A percentile compares a stretch with the other conserved stretches of the same genome.
Evolutionary conservation across 2,888 invertebrate species (phyloP).

Genomic region (Galerucella calmariensis): DNA sequence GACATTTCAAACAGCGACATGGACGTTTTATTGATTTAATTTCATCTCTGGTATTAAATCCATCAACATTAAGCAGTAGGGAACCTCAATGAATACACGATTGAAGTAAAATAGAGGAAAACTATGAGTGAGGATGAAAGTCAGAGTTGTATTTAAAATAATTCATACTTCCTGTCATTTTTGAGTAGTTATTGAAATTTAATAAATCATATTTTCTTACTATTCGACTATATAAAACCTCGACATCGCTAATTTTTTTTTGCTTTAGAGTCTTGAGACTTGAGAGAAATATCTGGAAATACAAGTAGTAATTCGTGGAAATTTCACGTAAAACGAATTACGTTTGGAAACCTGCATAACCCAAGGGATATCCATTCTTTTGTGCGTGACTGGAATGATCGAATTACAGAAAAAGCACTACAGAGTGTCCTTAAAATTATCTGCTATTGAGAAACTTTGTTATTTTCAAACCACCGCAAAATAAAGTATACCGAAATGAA

Average conservation of each 20-base stretch:
- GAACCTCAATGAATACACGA: background rate
- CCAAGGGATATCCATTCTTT: background rate
- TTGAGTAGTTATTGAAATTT: too few relatives aligned
- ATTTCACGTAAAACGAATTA: background rate
- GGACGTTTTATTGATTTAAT: background rate
- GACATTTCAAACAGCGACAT: background rate
- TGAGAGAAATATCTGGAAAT: background rate
- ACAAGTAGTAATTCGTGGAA: slow-evolving; percentile 6
- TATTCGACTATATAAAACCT: too few relatives aligned
- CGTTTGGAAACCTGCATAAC: slow-evolving; percentile 1
- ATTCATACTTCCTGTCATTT: background rate
- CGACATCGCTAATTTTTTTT: background rate
- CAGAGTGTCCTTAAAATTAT: background rate
- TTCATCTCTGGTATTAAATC: background rate
- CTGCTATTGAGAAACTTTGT: background rate
- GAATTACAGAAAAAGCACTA: background rate
- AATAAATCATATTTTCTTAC: too few relatives aligned
- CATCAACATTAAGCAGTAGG: background rate
- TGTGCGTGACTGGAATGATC: slow-evolving; percentile 1
- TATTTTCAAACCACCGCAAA: too few relatives aligned
- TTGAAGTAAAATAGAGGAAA: background rate
- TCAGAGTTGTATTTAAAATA: background rate
- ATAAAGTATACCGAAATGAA: too few relatives aligned
- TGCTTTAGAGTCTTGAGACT: background rate
- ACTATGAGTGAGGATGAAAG: background rate